Percentiles rank a stretch among this genome's conserved stretches.
phyloP scores from a whole-genome alignment of 2,888 invertebrate species.

The Caradrina kadenii region DNA sequence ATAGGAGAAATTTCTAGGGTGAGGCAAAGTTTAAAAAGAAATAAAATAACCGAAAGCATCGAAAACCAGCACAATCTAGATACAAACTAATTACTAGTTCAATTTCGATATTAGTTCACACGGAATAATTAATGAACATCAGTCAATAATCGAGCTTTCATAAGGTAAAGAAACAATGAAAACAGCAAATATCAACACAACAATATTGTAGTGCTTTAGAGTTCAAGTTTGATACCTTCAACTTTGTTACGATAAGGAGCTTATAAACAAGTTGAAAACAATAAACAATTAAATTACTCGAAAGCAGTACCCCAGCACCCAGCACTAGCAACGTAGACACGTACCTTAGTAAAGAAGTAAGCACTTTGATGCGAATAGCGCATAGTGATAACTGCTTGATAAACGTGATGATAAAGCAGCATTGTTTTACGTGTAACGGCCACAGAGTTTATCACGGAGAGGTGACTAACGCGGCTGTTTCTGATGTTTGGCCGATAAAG shows the following conservation, averaged over 20 bases:
- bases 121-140: no score
- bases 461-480: constrained; percentile 69
- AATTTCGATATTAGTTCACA: no score
- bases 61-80: background rate
- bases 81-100: background rate
- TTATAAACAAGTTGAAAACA: constrained; percentile 6
- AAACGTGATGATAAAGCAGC: constrained; percentile 68
- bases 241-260: no score
- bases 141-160: background rate
- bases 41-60: background rate
- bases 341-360: constrained; percentile 60
- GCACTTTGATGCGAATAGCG: constrained; percentile 65
- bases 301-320: constrained; percentile 40
- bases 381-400: constrained; percentile 65
- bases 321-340: constrained; percentile 29
- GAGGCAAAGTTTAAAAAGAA: no score
- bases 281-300: constrained; percentile 22
- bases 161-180: background rate
- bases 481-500: constrained; percentile 64
- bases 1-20: no score
- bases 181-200: background rate
- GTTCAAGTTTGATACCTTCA: background rate
- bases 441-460: constrained; percentile 72
- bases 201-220: background rate
- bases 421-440: constrained; percentile 71